Percentiles rank a stretch among this genome's conserved stretches.
phyloP scores from a whole-genome alignment of 1,140 invertebrate species.

The Pseudomyrmex pallidus region DNA sequence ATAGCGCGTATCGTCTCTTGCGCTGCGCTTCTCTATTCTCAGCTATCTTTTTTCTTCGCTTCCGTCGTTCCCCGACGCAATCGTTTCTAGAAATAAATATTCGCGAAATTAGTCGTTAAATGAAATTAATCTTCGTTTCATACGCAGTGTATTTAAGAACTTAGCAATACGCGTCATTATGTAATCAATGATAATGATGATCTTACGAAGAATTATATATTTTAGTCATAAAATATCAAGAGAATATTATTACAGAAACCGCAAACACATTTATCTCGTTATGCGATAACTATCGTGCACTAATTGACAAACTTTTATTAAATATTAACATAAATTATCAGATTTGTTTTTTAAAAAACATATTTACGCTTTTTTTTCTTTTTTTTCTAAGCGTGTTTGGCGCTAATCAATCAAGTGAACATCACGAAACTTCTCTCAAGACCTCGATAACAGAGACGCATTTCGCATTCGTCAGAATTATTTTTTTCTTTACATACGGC shows the following conservation, averaged over 20 bases:
- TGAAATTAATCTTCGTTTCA: constrained; percentile 50
- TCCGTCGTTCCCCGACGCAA: not conserved
- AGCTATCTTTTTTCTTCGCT: constrained; percentile 1
- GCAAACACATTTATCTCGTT: not conserved
- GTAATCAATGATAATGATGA: constrained; percentile 40
- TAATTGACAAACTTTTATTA: too few relatives aligned
- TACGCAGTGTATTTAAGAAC: not conserved
- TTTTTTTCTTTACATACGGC: too few relatives aligned
- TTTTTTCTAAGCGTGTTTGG: too few relatives aligned
- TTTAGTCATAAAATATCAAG: constrained; percentile 31
- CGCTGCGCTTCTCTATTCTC: not conserved
- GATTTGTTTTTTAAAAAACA: too few relatives aligned
- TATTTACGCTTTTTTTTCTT: too few relatives aligned
- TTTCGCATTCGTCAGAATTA: too few relatives aligned
- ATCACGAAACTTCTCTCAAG: too few relatives aligned
- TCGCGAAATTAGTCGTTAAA: constrained; percentile 47
- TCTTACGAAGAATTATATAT: constrained; percentile 33
- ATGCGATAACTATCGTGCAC: too few relatives aligned
- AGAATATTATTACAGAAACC: not conserved
- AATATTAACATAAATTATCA: too few relatives aligned
- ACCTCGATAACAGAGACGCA: too few relatives aligned
- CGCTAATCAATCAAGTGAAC: too few relatives aligned
- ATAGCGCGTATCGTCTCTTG: constrained; percentile 26
- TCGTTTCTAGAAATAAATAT: constrained; percentile 48
- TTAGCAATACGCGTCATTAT: constrained; percentile 58